Evolutionary conservation across 2,888 invertebrate genomes (phyloP), one percentile per base, ranked within the genome.

Genomic region (Eubasilissa splendida): DNA sequence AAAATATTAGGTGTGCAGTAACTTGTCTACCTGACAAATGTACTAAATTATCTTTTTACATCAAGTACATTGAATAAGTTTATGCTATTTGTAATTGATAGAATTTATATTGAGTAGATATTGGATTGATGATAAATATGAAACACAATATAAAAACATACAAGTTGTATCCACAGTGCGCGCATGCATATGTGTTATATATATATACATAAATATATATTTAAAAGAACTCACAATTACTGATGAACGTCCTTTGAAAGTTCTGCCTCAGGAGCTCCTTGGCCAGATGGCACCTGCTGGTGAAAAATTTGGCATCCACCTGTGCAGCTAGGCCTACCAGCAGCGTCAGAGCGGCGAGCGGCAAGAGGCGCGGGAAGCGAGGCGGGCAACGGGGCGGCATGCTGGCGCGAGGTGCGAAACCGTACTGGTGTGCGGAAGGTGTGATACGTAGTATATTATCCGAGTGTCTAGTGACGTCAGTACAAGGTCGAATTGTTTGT

Each of bases 191-290:
- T n/a, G n/a, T n/a, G n/a, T n/a, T n/a, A n/a, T n/a, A n/a, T n/a
- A n/a, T n/a, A n/a, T 0, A 60, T 2, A 60, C 31, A 10, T 60
- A 54, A 71, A 52, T n/a, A 22, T 11, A 54, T 9, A 58, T 33
- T 31, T 10, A 68, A 68, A 68, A 11, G 2, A 3, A 92, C 93
- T 93, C 87, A 94, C 95, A 95, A 87, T 95, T 93, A 86, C 94
- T 94, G 77, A 95, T 88, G 85, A 93, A 93, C 58, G 92, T 93
- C 86, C 93, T 91, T 84, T 92, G 91, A 85, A 95, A 93, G 84
- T 91, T 91, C 84, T 91, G 92, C 84, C 91, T 91, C 84, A 92
- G 85, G 76, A 95, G 87, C 86, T 94, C 94, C 81, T 93, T 91
- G 14, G 93, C 93, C 79, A 94, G 89, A 80, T 95, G 93, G 86